Evolutionary conservation across 1,140 invertebrate genomes (phyloP), one percentile per base, ranked within the genome.

Genomic region (Theocolax elegans): DNA sequence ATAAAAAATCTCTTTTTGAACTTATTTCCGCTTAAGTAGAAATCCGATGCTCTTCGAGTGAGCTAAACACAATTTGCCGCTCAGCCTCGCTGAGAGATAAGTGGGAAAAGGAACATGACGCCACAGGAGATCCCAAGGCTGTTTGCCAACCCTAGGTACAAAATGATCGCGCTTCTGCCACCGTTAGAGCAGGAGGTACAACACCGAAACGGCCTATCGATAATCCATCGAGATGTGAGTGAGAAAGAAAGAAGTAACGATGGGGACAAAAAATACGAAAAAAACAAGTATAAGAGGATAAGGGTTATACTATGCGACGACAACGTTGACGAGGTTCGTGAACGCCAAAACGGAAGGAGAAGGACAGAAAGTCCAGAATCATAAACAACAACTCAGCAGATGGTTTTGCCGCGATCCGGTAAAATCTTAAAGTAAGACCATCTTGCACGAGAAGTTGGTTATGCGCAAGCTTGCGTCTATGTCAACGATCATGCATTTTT

Each of bases 291-390:
- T n/a, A n/a, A n/a, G n/a, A n/a, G n/a, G n/a, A 4, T 35, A 35
- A 35, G 31, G 31, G 10, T 35, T 35, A n/a, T n/a, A n/a, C n/a
- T n/a, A n/a, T 35, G 31, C 31, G 31, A 35, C 4, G 4, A 10
- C 4, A 35, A 35, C 10, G 15, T 29, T 9, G 10, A 15, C 23
- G 64, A 46, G 40, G 23, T 19, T 27, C 64, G 19, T 17, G 56
- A 35, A 38, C 40, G 65, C 54, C 65, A 67, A 67, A 67, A 59
- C 54, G 65, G 65, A 67, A 67, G 40, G 13, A 17, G 31, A 56
- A 51, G 15, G 35, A 25, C 23, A 59, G 35, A 31, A n/a, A n/a
- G n/a, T n/a, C n/a, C n/a, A n/a, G n/a, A n/a, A n/a, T n/a, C n/a
- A n/a, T n/a, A n/a, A n/a, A n/a, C n/a, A n/a, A n/a, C n/a, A n/a